phyloP scores from a whole-genome alignment of 2,797 vertebrate genomes.

The Lophius americanus region DNA sequence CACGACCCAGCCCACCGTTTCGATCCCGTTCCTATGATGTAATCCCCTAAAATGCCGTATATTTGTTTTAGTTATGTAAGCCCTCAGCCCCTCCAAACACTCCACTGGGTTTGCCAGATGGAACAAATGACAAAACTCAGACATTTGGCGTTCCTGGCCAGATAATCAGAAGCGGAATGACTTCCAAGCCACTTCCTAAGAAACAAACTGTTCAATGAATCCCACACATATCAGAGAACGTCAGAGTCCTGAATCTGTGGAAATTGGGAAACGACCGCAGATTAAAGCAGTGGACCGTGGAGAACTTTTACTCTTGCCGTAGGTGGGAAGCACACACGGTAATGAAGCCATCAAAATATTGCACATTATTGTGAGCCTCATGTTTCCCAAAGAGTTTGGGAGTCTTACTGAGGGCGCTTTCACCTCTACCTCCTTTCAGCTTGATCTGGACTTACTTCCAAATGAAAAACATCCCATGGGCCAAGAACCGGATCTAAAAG shows the following conservation, averaged over 20 bases:
- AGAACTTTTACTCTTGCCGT: slow-evolving; percentile 5
- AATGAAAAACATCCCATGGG: too few relatives aligned
- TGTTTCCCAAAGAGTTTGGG: slow-evolving; percentile 34
- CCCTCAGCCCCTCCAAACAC: slow-evolving; percentile 54
- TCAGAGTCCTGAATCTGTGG: slow-evolving; percentile 39
- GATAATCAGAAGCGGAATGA: slow-evolving; percentile 34
- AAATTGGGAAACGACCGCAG: slow-evolving; percentile 56
- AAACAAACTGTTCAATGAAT: slow-evolving; percentile 60
- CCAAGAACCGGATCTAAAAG: too few relatives aligned
- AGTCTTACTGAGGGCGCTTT: too few relatives aligned
- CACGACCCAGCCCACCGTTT: slow-evolving; percentile 26
- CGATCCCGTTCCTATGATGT: slow-evolving; percentile 69
- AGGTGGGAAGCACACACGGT: slow-evolving; percentile 18
- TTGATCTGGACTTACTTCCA: too few relatives aligned
- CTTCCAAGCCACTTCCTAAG: slow-evolving; percentile 62
- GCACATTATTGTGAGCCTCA: slow-evolving; percentile 33
- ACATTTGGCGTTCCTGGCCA: slow-evolving; percentile 66
- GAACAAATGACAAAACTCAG: slow-evolving; percentile 77
- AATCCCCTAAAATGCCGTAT: slow-evolving; percentile 71
- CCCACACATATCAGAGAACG: slow-evolving; percentile 35
- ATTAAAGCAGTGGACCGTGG: slow-evolving; percentile 19
- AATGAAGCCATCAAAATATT: slow-evolving; percentile 29
- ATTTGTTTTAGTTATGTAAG: slow-evolving; percentile 82
- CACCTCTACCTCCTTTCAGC: too few relatives aligned
- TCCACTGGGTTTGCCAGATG: slow-evolving; percentile 70